Evolutionary conservation across 2,113 vertebrate species (phyloP).

Genomic region (Petrocephalus microphthalmus): DNA sequence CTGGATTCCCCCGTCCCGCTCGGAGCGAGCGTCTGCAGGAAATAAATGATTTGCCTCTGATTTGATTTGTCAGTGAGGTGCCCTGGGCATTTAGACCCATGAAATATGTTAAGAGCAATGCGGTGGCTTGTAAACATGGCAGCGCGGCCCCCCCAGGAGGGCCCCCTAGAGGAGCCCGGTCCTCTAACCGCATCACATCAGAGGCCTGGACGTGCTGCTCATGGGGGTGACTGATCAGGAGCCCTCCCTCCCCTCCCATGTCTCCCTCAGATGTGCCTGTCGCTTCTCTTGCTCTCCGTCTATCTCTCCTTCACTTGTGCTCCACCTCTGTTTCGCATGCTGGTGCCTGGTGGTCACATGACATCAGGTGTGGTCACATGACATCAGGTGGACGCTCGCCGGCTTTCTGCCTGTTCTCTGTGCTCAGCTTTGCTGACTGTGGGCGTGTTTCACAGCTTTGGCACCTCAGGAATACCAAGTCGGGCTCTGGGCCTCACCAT

Average conservation of each 20-base stretch:
- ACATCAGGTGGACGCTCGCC: neutral
- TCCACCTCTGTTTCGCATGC: neutral
- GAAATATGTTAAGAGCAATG: conserved; percentile 73
- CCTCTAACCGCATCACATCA: conserved; percentile 35
- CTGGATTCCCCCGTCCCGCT: conserved; percentile 45
- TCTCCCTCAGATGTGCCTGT: conserved; percentile 68
- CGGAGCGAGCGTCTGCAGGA: conserved; percentile 70
- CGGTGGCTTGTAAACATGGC: conserved; percentile 49
- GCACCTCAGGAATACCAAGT: neutral
- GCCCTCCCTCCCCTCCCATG: conserved; percentile 82
- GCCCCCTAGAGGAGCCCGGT: conserved; percentile 21
- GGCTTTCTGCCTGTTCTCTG: neutral
- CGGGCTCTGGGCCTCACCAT: neutral
- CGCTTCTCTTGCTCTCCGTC: conserved; percentile 16
- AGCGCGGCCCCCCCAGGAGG: conserved; percentile 23
- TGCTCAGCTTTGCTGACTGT: neutral
- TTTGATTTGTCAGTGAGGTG: conserved; percentile 83
- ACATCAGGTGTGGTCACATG: no score
- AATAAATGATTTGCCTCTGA: conserved; percentile 81
- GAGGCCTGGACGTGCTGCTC: conserved; percentile 32
- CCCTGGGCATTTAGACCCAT: conserved; percentile 71
- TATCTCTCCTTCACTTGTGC: neutral
- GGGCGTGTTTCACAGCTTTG: neutral
- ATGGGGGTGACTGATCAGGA: conserved; percentile 81
- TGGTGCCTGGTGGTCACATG: conserved; percentile 16